Evolutionary conservation across 2,113 vertebrate species (phyloP), one percentile per base, ranked within the genome.

Genomic region (Corythaixoides concolor): DNA sequence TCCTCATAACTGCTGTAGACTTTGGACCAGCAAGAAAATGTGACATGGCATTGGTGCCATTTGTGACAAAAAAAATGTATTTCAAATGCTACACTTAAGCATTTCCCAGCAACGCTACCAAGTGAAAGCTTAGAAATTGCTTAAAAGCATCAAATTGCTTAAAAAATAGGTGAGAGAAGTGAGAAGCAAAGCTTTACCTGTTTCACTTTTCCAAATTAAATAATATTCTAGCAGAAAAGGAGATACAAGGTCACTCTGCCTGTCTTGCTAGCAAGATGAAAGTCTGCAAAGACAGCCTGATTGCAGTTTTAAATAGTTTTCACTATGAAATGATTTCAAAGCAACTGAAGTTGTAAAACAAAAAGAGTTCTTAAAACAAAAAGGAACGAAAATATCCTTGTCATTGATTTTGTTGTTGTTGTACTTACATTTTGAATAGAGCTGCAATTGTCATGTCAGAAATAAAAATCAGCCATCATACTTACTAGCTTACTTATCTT

Each of bases 21-120:
- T 98, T 96, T 91, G 93, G 97, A 97, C 97, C 88, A 66, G 92
- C 92, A 95, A 95, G 76, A 94, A 76, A 93, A 88, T 89, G 26
- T 85, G 92, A 96, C 78, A 37, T 85, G 69, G 89, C 85, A 73
- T 68, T 76, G 63, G 24, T 79, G 70, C 91, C 90, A 55, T 94
- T 97, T 95, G 19, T 89, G 90, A 97, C 50, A 62, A 68, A 3
- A 32, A 60, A 88, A 63, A 47, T 62, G 22, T 43, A 33, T 78
- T 68, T 76, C 59, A 96, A 85, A 86, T 89, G 60, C 50, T 76
- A 30, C 69, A 76, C 84, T 96, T 96, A 70, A 94, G 82, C 70
- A 62, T 89, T 96, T 81, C 72, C 87, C 43, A 83, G 35, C 52
- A 92, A 33, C 7, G 13, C 80, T 63, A 67, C 21, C 69, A 85